Conservation (phyloP, 2,113 vertebrate species). For the Syngnathus typhle region DNA sequence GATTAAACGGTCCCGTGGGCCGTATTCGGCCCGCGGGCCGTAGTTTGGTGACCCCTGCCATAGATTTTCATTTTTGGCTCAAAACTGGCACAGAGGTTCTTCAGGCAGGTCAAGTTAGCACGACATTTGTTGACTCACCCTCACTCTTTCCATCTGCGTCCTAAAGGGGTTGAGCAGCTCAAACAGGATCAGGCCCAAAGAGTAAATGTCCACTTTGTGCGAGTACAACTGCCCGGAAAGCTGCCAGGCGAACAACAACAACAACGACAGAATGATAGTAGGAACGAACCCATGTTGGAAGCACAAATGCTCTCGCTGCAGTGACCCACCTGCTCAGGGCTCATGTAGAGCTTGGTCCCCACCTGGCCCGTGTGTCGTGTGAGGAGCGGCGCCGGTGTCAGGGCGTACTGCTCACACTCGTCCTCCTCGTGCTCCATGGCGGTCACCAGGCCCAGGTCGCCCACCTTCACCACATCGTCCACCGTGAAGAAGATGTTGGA, state of each 20-base stretch:
- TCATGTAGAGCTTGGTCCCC: conserved; percentile 98
- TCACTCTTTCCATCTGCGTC: conserved; percentile 96
- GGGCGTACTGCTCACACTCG: conserved; percentile 78
- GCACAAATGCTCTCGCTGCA: too few relatives aligned
- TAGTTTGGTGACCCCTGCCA: too few relatives aligned
- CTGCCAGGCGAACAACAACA: conserved; percentile 58
- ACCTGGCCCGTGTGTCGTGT: conserved; percentile 96
- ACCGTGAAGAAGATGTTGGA: conserved; percentile 99
- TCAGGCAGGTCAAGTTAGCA: neutral
- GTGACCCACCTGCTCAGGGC: conserved; percentile 88
- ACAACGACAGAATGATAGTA: neutral
- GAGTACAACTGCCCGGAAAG: conserved; percentile 93
- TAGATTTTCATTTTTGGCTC: too few relatives aligned
- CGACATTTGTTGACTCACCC: conserved; percentile 69
- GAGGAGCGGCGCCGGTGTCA: conserved; percentile 88
- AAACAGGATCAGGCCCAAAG: conserved; percentile 94
- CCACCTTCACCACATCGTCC: conserved; percentile 96
- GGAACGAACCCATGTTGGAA: neutral
- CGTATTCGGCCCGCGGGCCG: too few relatives aligned
- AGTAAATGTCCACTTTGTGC: conserved; percentile 98
- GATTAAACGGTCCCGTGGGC: too few relatives aligned
- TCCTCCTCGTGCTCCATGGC: conserved; percentile 99
- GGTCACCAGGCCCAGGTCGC: conserved; percentile 95
- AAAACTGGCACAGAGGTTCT: neutral
- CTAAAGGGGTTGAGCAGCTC: conserved; percentile 92